Conservation (phyloP, 1,140 invertebrate genomes). For the Leptinotarsa undecemlineata region DNA sequence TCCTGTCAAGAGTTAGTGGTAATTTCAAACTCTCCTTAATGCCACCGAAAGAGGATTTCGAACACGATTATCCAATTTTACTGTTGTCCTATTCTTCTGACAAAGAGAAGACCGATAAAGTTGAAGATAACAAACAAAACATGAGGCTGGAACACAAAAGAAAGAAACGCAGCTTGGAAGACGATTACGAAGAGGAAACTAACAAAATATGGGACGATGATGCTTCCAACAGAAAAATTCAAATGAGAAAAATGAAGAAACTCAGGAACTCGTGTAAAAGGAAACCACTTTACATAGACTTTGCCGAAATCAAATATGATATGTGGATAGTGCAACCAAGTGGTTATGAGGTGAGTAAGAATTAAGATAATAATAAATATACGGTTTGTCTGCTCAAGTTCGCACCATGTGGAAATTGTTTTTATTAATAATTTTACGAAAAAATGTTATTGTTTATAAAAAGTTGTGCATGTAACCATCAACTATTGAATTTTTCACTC, state of each 20-base stretch:
- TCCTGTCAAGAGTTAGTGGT: constrained; percentile 32
- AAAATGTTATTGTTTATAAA: too few relatives aligned
- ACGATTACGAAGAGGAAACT: constrained; percentile 52
- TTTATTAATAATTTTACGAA: too few relatives aligned
- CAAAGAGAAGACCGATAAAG: constrained; percentile 21
- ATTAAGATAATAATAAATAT: too few relatives aligned
- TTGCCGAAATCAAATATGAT: constrained; percentile 67
- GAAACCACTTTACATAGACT: constrained; percentile 64
- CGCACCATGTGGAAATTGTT: too few relatives aligned
- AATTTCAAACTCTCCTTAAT: constrained; percentile 49
- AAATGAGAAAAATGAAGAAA: constrained; percentile 47
- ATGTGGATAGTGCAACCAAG: constrained; percentile 68
- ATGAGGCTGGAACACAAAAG: constrained; percentile 22
- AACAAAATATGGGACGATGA: constrained; percentile 49
- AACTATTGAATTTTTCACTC: too few relatives aligned
- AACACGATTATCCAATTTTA: constrained; percentile 52
- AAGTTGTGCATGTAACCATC: too few relatives aligned
- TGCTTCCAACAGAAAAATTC: constrained; percentile 30
- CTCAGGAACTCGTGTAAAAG: constrained; percentile 60
- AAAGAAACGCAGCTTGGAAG: constrained; percentile 44
- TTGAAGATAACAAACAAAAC: constrained; percentile 12
- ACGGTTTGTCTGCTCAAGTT: too few relatives aligned
- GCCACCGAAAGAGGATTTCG: constrained; percentile 45
- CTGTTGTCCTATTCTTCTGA: constrained; percentile 46
- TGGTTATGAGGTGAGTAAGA: constrained; percentile 60